These are phyloP conservation scores for Drosophila lacertosa DNA, from an alignment of 1,140 invertebrate species.

Conservation along the genomic window DNA sequence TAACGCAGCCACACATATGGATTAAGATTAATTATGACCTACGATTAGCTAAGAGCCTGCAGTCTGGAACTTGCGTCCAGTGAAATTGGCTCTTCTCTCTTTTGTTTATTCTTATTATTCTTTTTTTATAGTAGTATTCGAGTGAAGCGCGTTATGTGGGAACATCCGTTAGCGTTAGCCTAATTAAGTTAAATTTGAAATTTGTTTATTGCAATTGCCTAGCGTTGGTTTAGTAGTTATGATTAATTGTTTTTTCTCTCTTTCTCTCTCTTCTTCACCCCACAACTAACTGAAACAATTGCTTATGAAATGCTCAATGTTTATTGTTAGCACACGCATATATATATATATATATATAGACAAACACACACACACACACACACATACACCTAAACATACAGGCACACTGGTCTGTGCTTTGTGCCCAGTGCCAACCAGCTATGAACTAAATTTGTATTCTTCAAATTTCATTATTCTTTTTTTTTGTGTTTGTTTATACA, in stretches of 20 bases:
- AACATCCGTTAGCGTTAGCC: slow-evolving; percentile 69
- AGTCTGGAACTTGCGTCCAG: slow-evolving; percentile 20
- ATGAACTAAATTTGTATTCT: slow-evolving; percentile 43
- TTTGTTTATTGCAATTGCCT: slow-evolving; percentile 75
- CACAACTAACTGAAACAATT: slow-evolving; percentile 44
- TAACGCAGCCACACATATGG: slow-evolving; percentile 53
- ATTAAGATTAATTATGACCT: slow-evolving; percentile 67
- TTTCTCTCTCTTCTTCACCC: slow-evolving; percentile 37
- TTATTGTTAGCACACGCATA: slow-evolving; percentile 51
- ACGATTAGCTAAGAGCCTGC: slow-evolving; percentile 44
- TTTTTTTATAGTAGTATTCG: slow-evolving; percentile 66
- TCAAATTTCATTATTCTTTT: slow-evolving; percentile 42
- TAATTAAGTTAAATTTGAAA: slow-evolving; percentile 72
- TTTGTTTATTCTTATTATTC: slow-evolving; percentile 68
- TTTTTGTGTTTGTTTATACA: slow-evolving; percentile 15
- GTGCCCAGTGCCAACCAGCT: slow-evolving; percentile 69
- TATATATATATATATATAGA: slow-evolving; percentile 17
- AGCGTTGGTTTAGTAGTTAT: slow-evolving; percentile 70
- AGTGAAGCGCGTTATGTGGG: slow-evolving; percentile 66
- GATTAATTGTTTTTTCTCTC: slow-evolving; percentile 50
- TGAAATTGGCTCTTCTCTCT: slow-evolving; percentile 56
- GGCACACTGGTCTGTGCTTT: slow-evolving; percentile 51
- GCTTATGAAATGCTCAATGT: slow-evolving; percentile 74
- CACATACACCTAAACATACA: slow-evolving; percentile 25
- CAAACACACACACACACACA: slow-evolving; percentile 38